Evolutionary conservation across 2,113 vertebrate species (phyloP).

Genomic region (Amphiprion percula): DNA sequence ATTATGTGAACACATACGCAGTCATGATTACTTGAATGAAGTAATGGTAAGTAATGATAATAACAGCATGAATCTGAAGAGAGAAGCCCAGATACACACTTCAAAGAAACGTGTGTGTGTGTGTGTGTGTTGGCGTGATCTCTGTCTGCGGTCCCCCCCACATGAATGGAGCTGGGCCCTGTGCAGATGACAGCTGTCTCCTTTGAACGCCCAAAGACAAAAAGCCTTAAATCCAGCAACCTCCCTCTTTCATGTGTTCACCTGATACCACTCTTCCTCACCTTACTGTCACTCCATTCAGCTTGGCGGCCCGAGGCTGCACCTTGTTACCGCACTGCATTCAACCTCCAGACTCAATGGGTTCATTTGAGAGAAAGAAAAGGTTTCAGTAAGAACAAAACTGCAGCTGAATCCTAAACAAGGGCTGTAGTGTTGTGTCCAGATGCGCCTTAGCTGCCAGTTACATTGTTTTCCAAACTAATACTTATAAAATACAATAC

Average conservation of each 20-base stretch:
- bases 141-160: conserved; percentile 71
- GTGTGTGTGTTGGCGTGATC: conserved; percentile 67
- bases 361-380: neutral
- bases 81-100: neutral
- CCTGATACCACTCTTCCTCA: conserved; percentile 80
- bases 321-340: conserved; percentile 5
- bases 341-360: conserved; percentile 14
- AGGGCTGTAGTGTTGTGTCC: too few relatives aligned
- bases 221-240: conserved; percentile 82
- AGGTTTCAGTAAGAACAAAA: neutral
- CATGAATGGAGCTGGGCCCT: conserved; percentile 79
- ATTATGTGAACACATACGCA: conserved; percentile 8
- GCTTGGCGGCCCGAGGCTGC: conserved; percentile 49
- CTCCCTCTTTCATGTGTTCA: conserved; percentile 84
- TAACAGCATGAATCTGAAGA: conserved; percentile 19
- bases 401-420: neutral
- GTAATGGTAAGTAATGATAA: conserved; percentile 9
- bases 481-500: too few relatives aligned
- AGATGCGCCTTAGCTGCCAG: too few relatives aligned
- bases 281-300: conserved; percentile 63
- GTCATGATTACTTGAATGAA: conserved; percentile 1
- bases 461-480: too few relatives aligned
- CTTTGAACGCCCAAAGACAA: conserved; percentile 85
- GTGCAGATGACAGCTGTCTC: conserved; percentile 85
- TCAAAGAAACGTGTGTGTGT: conserved; percentile 29